Base-by-base conservation (phyloP, 2,797 vertebrate genomes). In the Ptychadena robeensis region DNA sequence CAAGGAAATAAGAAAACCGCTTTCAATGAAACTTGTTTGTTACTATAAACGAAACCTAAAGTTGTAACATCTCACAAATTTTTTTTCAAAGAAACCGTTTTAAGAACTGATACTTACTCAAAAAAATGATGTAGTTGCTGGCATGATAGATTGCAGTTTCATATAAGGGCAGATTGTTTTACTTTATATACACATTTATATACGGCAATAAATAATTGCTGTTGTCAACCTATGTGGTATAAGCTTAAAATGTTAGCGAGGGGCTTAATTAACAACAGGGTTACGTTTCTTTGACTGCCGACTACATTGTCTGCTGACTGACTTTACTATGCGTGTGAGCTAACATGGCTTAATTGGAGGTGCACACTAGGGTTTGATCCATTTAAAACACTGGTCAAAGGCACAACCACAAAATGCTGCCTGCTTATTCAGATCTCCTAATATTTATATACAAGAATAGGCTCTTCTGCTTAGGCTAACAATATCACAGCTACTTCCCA, bases 401-500 rank as follows among this genome's bases (percentile, higher is more conserved):
- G 48, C 64, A 64, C 18, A 1, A 66, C 84, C 84, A 34, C 85
- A 82, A 66, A 61, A 87, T 87, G 82, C 15, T 82, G 76, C 86
- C 82, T 86, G 34, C 73, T 90, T 88, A 32, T 79, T 89, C 83
- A 15, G 63, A 65, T 59, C 68, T 86, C 72, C 59, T 85, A 64
- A 82, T 85, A 5, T 4, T 78, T 88, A 87, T 79, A 74, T 78
- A 80, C 61, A 38, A 85, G 87, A 88, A 88, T 73, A 87, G 83
- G 77, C 77, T 87, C 86, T 88, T 87, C 9, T 88, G 85, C 74
- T 81, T 40, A 82, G 75, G 78, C 77, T 87, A 76, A 88, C 89
- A 90, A 25, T 89, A 86, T 90, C 88, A 66, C 89, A 73, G 88
- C 90, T 61, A 90, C 88, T 87, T 81, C 82, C 91, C 82, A 32